Base-by-base conservation (phyloP, 1,140 invertebrate species). In the Cyrtorhinus lividipennis region DNA sequence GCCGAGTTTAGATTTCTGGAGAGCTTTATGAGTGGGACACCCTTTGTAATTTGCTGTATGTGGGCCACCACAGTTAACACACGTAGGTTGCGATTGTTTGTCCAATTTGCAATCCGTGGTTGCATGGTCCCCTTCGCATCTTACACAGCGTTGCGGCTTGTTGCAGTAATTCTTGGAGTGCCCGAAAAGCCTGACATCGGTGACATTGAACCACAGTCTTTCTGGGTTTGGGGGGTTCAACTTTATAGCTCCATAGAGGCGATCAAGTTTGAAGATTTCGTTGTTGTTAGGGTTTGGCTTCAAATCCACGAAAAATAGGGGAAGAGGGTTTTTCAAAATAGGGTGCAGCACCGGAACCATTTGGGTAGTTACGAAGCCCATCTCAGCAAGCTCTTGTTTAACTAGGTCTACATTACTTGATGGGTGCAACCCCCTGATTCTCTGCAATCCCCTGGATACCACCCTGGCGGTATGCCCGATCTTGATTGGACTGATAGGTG, bases 1-100 rank as follows among this genome's bases (percentile, higher is more conserved):
- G 30, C 38, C 59, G 18, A 27, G 20, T 38, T 20, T n/a, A 46
- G 15, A 18, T 48, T 62, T 44, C 23, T 46, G 60, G 24, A 15
- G 44, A 46, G 23, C 2, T 24, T 24, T 15, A 13, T 64, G 27
- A 18, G 18, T 24, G 22, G n/a, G 38, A 56, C 71, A 73, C 1
- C 70, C 70, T 66, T 67, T 70, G 46, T 72, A 74, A 64, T 71
- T 75, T 15, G 72, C 72, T 25, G 72, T 68, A 53, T 76, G 73
- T 1, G 70, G 64, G 48, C 70, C 66, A 1, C 66, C 56, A 46
- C 73, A 76, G 13, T 68, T 65, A 1, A 64, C 66, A 65, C 72
- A 76, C 61, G 61, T 72, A 24, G 70, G 68, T 58, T 69, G 68
- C 2, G 62, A 64, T 57, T 70, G 38, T 67, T 65, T 67, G 10